These are phyloP conservation scores for Gymnarchus niloticus DNA, from an alignment of 2,113 vertebrate species.

Conservation along the genomic window DNA sequence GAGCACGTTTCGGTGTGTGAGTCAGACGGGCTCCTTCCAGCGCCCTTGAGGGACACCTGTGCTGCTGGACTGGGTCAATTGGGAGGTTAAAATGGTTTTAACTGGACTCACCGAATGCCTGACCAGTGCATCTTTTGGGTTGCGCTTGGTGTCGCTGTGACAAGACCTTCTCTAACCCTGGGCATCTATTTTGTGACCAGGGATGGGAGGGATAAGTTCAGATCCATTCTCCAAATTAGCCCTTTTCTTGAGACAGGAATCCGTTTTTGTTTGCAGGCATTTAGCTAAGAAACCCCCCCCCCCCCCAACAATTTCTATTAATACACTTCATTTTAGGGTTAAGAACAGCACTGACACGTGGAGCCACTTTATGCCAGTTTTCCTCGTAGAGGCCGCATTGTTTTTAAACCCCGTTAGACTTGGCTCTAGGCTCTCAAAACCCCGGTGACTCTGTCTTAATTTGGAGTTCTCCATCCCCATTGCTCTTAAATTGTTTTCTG, in stretches of 20 bases:
- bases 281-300: not conserved
- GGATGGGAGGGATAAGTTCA: not conserved
- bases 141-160: not conserved
- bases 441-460: not conserved
- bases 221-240: not conserved
- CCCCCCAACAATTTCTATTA: too few relatives aligned
- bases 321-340: too few relatives aligned
- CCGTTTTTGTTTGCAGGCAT: not conserved
- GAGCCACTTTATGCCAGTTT: too few relatives aligned
- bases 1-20: not conserved
- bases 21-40: not conserved
- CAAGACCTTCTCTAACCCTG: too few relatives aligned
- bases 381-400: too few relatives aligned
- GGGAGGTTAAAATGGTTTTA: not conserved
- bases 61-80: not conserved
- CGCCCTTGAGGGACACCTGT: not conserved
- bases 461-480: not conserved
- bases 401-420: not conserved
- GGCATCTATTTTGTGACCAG: not conserved
- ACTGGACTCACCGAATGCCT: too few relatives aligned
- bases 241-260: not conserved
- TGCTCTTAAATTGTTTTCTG: not conserved
- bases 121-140: not conserved
- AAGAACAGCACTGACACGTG: too few relatives aligned
- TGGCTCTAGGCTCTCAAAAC: not conserved